phyloP scores from a whole-genome alignment of 2,113 vertebrate species.

The Antennarius striatus region DNA sequence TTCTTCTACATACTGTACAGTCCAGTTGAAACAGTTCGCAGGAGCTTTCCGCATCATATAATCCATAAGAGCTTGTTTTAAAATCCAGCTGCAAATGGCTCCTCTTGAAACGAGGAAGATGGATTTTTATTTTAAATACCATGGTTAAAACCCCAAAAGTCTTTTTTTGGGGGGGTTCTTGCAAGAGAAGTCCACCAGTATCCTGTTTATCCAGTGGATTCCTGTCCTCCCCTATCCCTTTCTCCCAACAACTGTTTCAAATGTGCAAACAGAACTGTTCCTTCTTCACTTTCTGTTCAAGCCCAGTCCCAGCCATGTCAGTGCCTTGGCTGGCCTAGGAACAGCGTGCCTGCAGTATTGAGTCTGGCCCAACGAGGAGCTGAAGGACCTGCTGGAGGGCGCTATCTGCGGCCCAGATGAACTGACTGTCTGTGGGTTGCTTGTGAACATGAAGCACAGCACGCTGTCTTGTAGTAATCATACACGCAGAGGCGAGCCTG shows the following conservation, averaged over 20 bases:
- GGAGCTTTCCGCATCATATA: slow-evolving; percentile 25
- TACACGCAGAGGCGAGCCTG: slow-evolving; percentile 97
- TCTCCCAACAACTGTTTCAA: slow-evolving; percentile 22
- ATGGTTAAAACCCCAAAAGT: slow-evolving; percentile 24
- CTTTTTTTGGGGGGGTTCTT: slow-evolving; percentile 21
- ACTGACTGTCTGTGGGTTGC: slow-evolving; percentile 79
- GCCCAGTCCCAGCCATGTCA: slow-evolving; percentile 25
- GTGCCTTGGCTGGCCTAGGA: slow-evolving; percentile 10
- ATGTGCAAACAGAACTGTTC: slow-evolving; percentile 34
- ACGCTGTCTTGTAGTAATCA: slow-evolving; percentile 91
- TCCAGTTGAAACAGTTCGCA: slow-evolving; percentile 23
- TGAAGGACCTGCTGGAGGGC: slow-evolving; percentile 8
- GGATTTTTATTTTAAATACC: slow-evolving; percentile 2
- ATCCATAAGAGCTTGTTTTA: slow-evolving; percentile 15
- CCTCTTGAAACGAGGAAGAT: slow-evolving; percentile 13
- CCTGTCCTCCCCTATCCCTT: slow-evolving; percentile 19
- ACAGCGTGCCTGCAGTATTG: slow-evolving; percentile 21
- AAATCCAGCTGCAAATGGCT: slow-evolving; percentile 25
- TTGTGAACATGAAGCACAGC: slow-evolving; percentile 88
- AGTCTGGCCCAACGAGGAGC: slow-evolving; percentile 32
- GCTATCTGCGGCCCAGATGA: slow-evolving; percentile 85
- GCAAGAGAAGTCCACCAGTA: slow-evolving; percentile 8
- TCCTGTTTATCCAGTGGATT: slow-evolving; percentile 26
- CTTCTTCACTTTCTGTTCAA: slow-evolving; percentile 43
- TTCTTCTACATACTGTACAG: slow-evolving; percentile 19